Base-by-base conservation (phyloP, 2,888 invertebrate species). In the Agrochola lota region DNA sequence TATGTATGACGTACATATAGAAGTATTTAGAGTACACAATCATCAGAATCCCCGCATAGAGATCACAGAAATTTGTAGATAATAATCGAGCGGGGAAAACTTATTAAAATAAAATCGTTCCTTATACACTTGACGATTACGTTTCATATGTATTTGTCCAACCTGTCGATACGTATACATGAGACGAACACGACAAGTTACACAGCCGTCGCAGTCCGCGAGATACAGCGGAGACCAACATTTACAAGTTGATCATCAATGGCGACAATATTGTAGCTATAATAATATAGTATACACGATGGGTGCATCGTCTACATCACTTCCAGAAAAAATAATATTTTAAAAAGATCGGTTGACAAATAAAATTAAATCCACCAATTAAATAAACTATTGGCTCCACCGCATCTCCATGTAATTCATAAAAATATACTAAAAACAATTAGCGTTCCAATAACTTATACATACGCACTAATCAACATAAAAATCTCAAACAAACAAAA, bases 401-500 rank as follows among this genome's bases (percentile, higher is more conserved):
- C 66, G 78, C 76, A 80, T 81, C 74, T 80, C 77, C 77, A 77
- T 86, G 74, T 62, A 74, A 77, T 72, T 43, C 68, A 73, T 74
- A 79, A 84, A 70, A 69, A 80, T 64, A 84, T 79, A 77, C 74
- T 71, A 70, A 80, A 81, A 84, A 73, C 78, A 85, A 77, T 74
- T 78, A 73, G 78, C 74, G 71, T 87, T 85, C 81, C 74, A 87
- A 85, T 87, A 90, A 85, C 78, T 87, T 83, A 86, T 70, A 81
- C 73, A 87, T 86, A 89, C 78, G 46, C 76, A 87, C 87, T 88
- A 89, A 90, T 87, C 83, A 89, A 87, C 90, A 85, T 88, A 84
- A 86, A 83, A 88, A 86, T 86, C 87, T 86, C 84, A 85, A 90
- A 88, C 85, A 86, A 90, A 88, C 86, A 88, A 90, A 88, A 87